Percentiles rank a stretch among this genome's conserved stretches.
Evolutionary conservation across 64 coral and sea anemone genomes (phyloP).

Genomic region (Orbicella faveolata): DNA sequence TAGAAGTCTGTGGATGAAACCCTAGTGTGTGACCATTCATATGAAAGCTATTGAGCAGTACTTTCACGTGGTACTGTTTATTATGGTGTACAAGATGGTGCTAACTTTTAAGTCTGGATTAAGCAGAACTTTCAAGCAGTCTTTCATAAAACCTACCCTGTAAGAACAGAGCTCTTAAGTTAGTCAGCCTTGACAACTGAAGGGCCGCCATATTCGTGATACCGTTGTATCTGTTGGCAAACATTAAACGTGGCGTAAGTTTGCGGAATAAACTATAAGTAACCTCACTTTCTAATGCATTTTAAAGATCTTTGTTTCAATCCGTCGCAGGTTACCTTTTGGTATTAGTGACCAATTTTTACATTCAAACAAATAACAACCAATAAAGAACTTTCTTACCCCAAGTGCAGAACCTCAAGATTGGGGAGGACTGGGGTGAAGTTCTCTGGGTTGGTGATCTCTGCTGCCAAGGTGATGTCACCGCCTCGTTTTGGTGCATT

Average conservation of each 20-base stretch:
- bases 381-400: slow-evolving; percentile 39
- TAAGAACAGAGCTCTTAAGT: slow-evolving; percentile 88
- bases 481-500: slow-evolving; percentile 56
- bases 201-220: slow-evolving; percentile 76
- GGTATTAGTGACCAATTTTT: neutral
- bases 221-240: slow-evolving; percentile 81
- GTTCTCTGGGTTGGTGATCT: slow-evolving; percentile 81
- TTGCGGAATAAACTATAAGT: too few relatives aligned
- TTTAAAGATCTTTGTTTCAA: neutral
- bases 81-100: too few relatives aligned
- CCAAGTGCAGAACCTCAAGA: slow-evolving; percentile 94
- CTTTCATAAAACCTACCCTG: slow-evolving; percentile 65
- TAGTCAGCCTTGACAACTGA: slow-evolving; percentile 85
- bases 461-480: slow-evolving; percentile 15
- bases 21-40: too few relatives aligned
- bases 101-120: too few relatives aligned
- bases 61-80: too few relatives aligned
- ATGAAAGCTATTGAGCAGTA: too few relatives aligned
- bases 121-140: too few relatives aligned
- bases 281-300: too few relatives aligned
- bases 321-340: too few relatives aligned
- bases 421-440: slow-evolving; percentile 81
- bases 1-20: too few relatives aligned
- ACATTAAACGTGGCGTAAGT: neutral
- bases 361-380: neutral